A percentile compares a stretch with the other conserved stretches of the same genome.
phyloP scores from a whole-genome alignment of 2,888 invertebrate genomes.

The Tachystola acroxantha region DNA sequence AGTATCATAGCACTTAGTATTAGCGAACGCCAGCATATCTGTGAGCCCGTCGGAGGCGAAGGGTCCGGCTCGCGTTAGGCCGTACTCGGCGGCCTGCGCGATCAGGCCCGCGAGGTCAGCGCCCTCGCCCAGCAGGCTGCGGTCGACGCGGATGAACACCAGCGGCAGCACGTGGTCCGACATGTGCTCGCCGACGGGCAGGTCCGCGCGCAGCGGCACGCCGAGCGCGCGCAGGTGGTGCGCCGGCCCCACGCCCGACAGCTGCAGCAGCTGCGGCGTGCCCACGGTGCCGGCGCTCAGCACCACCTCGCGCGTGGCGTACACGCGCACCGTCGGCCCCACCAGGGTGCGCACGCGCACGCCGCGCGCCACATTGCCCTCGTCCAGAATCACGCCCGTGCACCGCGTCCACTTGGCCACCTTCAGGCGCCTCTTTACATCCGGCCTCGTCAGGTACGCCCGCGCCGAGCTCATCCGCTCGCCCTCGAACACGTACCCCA shows the following conservation, averaged over 20 bases:
- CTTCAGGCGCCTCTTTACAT: conserved; percentile 29
- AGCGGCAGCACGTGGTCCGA: conserved; percentile 42
- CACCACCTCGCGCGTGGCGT: not conserved
- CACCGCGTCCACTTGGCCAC: conserved; percentile 40
- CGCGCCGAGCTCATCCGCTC: conserved; percentile 48
- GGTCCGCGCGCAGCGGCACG: conserved; percentile 31
- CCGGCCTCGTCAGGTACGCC: conserved; percentile 34
- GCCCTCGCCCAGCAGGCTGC: conserved; percentile 8
- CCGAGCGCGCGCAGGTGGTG: conserved; percentile 27
- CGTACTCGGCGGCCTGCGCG: conserved; percentile 16
- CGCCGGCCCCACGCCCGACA: conserved; percentile 25
- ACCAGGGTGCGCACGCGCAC: not conserved
- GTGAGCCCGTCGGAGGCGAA: conserved; percentile 43
- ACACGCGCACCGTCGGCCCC: not conserved
- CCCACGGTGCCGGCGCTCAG: not conserved
- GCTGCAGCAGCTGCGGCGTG: conserved; percentile 7
- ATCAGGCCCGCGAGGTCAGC: conserved; percentile 3
- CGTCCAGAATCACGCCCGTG: conserved; percentile 39
- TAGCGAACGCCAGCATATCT: conserved; percentile 37
- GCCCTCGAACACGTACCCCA: conserved; percentile 40
- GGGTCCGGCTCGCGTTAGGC: conserved; percentile 26
- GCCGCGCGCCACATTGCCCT: conserved; percentile 20
- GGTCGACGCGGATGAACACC: conserved; percentile 31
- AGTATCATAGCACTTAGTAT: conserved; percentile 43
- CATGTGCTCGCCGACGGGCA: conserved; percentile 47